Base-by-base conservation (phyloP, 2,888 invertebrate species). In the Pemphredon lugubris region DNA sequence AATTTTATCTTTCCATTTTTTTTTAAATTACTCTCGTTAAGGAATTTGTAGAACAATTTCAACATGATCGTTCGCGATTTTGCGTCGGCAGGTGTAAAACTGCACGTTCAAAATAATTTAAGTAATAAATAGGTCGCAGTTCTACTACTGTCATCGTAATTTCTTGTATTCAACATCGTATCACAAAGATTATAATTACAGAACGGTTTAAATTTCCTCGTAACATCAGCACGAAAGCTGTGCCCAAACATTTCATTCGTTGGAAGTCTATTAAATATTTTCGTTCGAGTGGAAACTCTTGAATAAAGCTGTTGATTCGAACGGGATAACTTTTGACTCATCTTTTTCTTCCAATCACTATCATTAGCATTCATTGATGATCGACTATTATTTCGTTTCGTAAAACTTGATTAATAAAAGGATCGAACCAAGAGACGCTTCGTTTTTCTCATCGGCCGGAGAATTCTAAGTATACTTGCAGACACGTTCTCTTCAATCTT, bases 241-340 rank as follows among this genome's bases (percentile, higher is more conserved):
- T 55, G 21, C 30, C 45, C 59, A 57, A 59, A 42, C 55, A 54
- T 55, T 55, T 63, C 7, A 59, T 66, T 68, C 67, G 64, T 68
- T 60, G 79, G 71, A 77, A 75, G 75, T 75, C 64, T 78, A 74
- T 55, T 65, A 5, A 60, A 53, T 20, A 60, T 60, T 45, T 45
- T 45, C 50, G 57, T 68, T 53, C 39, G 55, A 50, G 55, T 66
- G 59, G 39, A 69, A 75, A 63, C 44, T 14, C 21, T 64, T 55
- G 39, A 51, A 59, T 75, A 66, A 73, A 73, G 58, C 44, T 71
- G 63, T 45, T 42, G 59, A 60, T 58, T 48, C 34, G 63, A 77
- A 42, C 34, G 30, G 48, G 51, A 32, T 21, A 40, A 40, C 42
- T 67, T 70, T 77, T 73, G 58, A 63, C 42, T 55, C n/a, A 2